Percentiles rank a stretch among this genome's conserved stretches.
These are phyloP conservation scores for Amphiprion clarkii DNA, from an alignment of 2,797 vertebrate species.

Conservation along the genomic window DNA sequence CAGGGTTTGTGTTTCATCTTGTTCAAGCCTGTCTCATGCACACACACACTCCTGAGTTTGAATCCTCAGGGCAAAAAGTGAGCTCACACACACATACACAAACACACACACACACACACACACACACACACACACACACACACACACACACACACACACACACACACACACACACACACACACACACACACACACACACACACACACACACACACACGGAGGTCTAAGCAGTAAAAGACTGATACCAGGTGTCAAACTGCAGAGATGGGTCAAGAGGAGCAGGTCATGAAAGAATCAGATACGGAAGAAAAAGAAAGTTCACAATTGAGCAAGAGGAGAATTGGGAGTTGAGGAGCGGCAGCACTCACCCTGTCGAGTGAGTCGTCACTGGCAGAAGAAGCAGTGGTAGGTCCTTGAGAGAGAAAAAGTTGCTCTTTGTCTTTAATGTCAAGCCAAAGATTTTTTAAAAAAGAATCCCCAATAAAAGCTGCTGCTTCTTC, in stretches of 20 bases:
- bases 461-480: background rate
- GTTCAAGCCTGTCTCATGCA: conserved; percentile 52
- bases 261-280: conserved; percentile 13
- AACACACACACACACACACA: conserved; percentile 7
- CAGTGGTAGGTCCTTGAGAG: conserved; percentile 42
- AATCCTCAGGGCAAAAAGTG: conserved; percentile 35
- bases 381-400: conserved; percentile 50
- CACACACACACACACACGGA: conserved; percentile 24
- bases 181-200: conserved; percentile 24
- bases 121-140: conserved; percentile 17
- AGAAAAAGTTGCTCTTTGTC: conserved; percentile 30
- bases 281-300: background rate
- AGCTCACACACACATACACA: conserved; percentile 4
- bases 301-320: conserved; percentile 34
- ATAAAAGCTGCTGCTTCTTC: conserved; percentile 10
- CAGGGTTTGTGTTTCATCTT: conserved; percentile 50
- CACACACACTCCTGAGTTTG: conserved; percentile 29
- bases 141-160: conserved; percentile 14
- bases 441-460: conserved; percentile 6
- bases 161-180: conserved; percentile 24
- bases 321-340: conserved; percentile 13
- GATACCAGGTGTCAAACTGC: conserved; percentile 30
- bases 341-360: conserved; percentile 15
- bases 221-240: conserved; percentile 40
- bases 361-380: conserved; percentile 77